phyloP scores from a whole-genome alignment of 2,888 invertebrate genomes.

The Drosophila nigricruria region DNA sequence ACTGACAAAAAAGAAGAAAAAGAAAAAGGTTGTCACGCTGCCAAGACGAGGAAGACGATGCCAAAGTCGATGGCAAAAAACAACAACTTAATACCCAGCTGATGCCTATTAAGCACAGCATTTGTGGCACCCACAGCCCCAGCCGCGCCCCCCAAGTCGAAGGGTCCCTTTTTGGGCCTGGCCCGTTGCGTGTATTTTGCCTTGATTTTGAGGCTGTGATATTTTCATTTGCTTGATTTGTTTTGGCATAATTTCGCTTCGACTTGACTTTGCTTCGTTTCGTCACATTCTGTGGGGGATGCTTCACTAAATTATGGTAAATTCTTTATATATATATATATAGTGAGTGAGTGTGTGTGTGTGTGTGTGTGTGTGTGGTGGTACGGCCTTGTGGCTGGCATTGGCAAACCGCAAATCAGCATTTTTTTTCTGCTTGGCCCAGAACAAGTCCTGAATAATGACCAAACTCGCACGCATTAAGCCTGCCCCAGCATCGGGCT shows the following conservation, averaged over 20 bases:
- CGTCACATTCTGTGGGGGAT: slow-evolving; percentile 26
- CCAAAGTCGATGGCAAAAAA: slow-evolving; percentile 46
- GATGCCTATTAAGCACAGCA: slow-evolving; percentile 82
- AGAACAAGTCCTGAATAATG: slow-evolving; percentile 62
- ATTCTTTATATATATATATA: slow-evolving; percentile 16
- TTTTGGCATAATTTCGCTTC: slow-evolving; percentile 76
- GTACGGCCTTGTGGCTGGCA: slow-evolving; percentile 34
- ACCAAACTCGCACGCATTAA: slow-evolving; percentile 59
- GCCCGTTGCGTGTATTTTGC: slow-evolving; percentile 61
- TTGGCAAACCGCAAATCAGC: slow-evolving; percentile 76
- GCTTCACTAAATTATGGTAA: slow-evolving; percentile 61
- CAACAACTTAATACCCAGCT: slow-evolving; percentile 81
- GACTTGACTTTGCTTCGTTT: slow-evolving; percentile 45
- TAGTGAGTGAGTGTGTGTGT: background rate
- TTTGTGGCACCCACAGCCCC: slow-evolving; percentile 65
- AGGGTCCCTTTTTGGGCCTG: slow-evolving; percentile 5
- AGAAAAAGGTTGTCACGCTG: slow-evolving; percentile 76
- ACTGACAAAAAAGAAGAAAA: background rate
- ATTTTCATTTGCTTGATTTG: slow-evolving; percentile 80
- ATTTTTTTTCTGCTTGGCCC: slow-evolving; percentile 45
- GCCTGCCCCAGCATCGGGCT: slow-evolving; percentile 6
- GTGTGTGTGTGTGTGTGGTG: slow-evolving; percentile 11
- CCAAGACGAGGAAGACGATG: slow-evolving; percentile 56
- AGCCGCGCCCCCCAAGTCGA: background rate
- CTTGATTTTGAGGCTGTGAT: slow-evolving; percentile 77